Conservation (phyloP, 2,888 invertebrate genomes). For the Byasa hedistus region DNA sequence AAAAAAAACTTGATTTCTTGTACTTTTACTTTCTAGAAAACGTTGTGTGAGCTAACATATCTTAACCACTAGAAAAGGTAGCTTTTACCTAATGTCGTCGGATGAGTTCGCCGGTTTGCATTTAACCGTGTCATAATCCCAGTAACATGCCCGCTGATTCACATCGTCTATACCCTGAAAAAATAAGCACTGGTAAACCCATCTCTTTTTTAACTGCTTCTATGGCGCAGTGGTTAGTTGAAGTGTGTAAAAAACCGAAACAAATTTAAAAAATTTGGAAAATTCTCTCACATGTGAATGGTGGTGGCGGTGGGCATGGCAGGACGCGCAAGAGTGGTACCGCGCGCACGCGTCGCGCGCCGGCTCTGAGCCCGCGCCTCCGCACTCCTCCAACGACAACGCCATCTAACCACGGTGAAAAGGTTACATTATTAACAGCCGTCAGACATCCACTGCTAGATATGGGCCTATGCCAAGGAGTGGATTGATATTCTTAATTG, state of each 20-base stretch:
- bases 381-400: slow-evolving; percentile 62
- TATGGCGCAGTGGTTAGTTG: no score
- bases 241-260: not conserved
- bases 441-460: no score
- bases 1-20: no score
- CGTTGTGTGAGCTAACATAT: no score
- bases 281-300: slow-evolving; percentile 53
- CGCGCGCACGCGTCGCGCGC: slow-evolving; percentile 85
- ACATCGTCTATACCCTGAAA: slow-evolving; percentile 62
- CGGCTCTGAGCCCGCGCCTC: slow-evolving; percentile 57
- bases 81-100: slow-evolving; percentile 61
- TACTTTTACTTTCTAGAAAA: no score
- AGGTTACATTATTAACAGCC: no score
- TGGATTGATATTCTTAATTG: no score
- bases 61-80: not conserved
- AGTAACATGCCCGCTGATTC: slow-evolving; percentile 78
- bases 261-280: not conserved
- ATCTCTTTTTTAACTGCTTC: no score
- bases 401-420: slow-evolving; percentile 49
- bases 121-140: slow-evolving; percentile 82
- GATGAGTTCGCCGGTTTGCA: slow-evolving; percentile 72
- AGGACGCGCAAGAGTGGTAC: slow-evolving; percentile 92
- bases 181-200: not conserved
- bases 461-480: no score
- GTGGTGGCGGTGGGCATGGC: slow-evolving; percentile 82